Percentiles rank a stretch among this genome's conserved stretches.
These are phyloP conservation scores for Tiliacea aurago DNA, from an alignment of 2,888 invertebrate genomes.

Conservation along the genomic window DNA sequence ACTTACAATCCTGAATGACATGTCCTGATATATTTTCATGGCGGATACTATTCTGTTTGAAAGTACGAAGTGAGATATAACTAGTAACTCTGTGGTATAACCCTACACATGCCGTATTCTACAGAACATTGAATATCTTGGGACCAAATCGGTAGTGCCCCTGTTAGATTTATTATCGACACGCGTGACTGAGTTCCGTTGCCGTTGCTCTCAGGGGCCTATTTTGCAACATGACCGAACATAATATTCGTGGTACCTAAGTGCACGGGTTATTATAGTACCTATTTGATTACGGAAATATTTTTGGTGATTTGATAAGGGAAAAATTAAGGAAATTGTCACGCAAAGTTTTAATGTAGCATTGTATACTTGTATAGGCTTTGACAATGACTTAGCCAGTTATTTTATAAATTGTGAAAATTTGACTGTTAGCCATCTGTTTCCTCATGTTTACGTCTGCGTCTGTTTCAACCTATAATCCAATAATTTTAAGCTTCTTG, in stretches of 20 bases:
- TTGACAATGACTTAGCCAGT: background rate
- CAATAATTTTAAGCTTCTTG: background rate
- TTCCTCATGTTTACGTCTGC: background rate
- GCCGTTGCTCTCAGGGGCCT: slow-evolving; percentile 68
- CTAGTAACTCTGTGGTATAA: slow-evolving; percentile 23
- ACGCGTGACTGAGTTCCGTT: slow-evolving; percentile 72
- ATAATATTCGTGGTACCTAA: slow-evolving; percentile 63
- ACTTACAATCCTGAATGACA: background rate
- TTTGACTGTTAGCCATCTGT: too few relatives aligned
- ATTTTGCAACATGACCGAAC: slow-evolving; percentile 67
- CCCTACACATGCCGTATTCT: slow-evolving; percentile 39
- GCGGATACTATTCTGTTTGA: background rate
- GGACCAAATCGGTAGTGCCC: slow-evolving; percentile 72
- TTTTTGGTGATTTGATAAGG: background rate
- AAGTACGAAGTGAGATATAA: slow-evolving; percentile 5
- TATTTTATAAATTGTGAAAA: background rate
- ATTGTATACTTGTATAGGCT: background rate
- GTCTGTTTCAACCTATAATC: background rate
- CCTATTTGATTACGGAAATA: slow-evolving; percentile 42
- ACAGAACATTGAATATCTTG: slow-evolving; percentile 74
- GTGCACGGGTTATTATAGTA: slow-evolving; percentile 30
- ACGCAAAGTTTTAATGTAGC: background rate
- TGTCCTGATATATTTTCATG: background rate
- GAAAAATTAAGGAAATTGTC: background rate
- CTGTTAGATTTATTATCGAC: slow-evolving; percentile 75